Conservation (phyloP, 2,797 vertebrate species). For the Rallus crepitans region DNA sequence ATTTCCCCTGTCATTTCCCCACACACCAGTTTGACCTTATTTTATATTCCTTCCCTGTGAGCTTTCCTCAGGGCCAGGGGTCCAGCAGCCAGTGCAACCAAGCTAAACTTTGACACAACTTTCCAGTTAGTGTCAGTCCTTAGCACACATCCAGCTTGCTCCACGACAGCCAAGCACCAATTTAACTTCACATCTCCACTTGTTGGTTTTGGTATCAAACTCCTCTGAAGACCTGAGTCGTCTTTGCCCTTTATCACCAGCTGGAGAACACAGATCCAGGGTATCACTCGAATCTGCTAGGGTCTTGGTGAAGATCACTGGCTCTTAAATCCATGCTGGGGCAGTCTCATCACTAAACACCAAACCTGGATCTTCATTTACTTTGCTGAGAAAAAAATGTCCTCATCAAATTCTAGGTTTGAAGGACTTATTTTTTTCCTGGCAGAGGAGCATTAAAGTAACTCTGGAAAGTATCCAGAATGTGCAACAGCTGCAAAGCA, state of each 20-base stretch:
- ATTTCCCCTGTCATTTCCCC: background rate
- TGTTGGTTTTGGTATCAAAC: background rate
- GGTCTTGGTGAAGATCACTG: background rate
- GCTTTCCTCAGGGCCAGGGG: background rate
- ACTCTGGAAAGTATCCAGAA: constrained; percentile 33
- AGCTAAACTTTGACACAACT: background rate
- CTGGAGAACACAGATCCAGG: background rate
- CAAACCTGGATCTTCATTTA: background rate
- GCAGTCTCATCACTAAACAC: background rate
- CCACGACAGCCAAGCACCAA: background rate
- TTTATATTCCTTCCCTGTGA: background rate
- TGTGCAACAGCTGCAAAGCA: constrained; percentile 31
- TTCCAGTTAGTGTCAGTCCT: background rate
- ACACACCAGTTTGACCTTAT: background rate
- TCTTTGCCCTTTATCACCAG: background rate
- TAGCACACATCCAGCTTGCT: background rate
- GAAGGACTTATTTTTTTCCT: background rate
- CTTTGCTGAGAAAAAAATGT: background rate
- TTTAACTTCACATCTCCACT: background rate
- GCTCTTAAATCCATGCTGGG: background rate
- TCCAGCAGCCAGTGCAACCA: background rate
- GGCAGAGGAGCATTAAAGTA: background rate
- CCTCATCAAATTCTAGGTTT: background rate
- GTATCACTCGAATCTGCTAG: background rate
- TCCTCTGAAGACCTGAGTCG: background rate